A percentile compares a stretch with the other conserved stretches of the same genome.
Conservation (phyloP, 2,797 vertebrate genomes). For the Chrysocyon brachyurus region DNA sequence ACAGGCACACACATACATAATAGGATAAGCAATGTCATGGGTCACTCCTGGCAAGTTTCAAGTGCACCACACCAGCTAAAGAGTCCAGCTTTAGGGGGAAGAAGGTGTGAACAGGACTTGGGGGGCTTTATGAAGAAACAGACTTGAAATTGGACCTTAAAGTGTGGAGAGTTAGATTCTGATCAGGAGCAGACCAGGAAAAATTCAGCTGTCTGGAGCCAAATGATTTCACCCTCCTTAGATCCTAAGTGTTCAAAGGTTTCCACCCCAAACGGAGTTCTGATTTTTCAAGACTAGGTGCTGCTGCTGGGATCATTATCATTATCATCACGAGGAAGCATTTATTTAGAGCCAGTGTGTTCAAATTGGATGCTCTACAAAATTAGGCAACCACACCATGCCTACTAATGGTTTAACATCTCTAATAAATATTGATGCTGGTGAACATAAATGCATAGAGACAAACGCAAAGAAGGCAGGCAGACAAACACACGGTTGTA, state of each 20-base stretch:
- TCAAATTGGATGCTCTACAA: not conserved
- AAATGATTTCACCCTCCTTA: not conserved
- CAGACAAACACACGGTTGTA: not conserved
- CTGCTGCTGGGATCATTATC: not conserved
- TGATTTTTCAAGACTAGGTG: not conserved
- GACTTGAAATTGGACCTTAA: not conserved
- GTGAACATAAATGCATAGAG: not conserved
- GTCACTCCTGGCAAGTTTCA: not conserved
- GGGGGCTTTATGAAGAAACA: not conserved
- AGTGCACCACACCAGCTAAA: not conserved
- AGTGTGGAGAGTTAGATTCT: not conserved
- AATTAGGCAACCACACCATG: not conserved
- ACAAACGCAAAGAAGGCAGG: not conserved
- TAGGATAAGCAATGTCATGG: not conserved
- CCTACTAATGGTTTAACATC: not conserved
- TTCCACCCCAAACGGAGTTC: not conserved
- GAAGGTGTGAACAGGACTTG: not conserved
- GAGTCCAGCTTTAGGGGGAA: not conserved
- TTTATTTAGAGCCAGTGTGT: conserved; percentile 16
- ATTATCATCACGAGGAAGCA: not conserved
- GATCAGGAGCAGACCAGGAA: not conserved
- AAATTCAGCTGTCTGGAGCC: too few relatives aligned
- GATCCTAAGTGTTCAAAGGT: not conserved
- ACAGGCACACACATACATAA: not conserved
- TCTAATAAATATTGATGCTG: not conserved